phyloP scores from a whole-genome alignment of 2,797 vertebrate genomes.

The Tadarida brasiliensis region DNA sequence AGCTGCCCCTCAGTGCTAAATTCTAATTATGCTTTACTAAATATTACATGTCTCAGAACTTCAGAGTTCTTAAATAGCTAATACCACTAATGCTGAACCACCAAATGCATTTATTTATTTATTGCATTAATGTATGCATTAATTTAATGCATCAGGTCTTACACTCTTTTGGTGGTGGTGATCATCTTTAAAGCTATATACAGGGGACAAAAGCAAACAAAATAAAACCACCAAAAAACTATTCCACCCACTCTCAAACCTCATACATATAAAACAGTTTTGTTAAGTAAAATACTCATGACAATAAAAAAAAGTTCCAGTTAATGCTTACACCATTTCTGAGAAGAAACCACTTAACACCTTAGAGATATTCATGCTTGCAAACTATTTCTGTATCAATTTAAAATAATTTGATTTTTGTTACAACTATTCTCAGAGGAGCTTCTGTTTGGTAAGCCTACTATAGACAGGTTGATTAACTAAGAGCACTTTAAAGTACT shows the following conservation, averaged over 20 bases:
- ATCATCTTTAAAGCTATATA: not conserved
- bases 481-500: slow-evolving; percentile 5
- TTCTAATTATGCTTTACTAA: slow-evolving; percentile 39
- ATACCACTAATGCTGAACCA: not conserved
- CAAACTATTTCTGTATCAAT: slow-evolving; percentile 49
- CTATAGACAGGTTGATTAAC: slow-evolving; percentile 39
- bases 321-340: slow-evolving; percentile 12
- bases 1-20: not conserved
- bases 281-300: slow-evolving; percentile 49
- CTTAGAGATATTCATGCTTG: slow-evolving; percentile 4
- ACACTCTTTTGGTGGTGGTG: not conserved
- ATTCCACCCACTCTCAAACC: not conserved
- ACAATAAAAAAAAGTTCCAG: slow-evolving; percentile 41
- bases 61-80: not conserved
- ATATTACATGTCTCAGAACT: not conserved
- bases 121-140: too few relatives aligned
- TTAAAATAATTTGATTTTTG: slow-evolving; percentile 68
- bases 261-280: not conserved
- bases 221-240: not conserved
- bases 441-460: slow-evolving; percentile 5
- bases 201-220: not conserved
- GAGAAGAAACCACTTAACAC: slow-evolving; percentile 34
- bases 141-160: too few relatives aligned
- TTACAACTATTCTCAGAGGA: slow-evolving; percentile 48
- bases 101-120: not conserved